These are phyloP conservation scores for Doris montereyensis DNA, from an alignment of 2,888 invertebrate genomes.

Conservation along the genomic window DNA sequence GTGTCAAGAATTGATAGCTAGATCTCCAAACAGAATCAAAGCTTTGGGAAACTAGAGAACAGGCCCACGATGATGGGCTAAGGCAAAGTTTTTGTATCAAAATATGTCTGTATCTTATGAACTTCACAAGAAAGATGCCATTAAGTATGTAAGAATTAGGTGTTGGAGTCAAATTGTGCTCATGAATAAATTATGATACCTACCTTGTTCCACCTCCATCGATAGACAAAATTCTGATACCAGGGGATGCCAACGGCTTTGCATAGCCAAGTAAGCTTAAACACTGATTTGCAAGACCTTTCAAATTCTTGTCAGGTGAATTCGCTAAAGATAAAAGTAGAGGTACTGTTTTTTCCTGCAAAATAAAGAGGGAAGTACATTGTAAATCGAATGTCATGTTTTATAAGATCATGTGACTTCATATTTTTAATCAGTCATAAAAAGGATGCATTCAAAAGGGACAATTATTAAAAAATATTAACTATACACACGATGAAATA, in stretches of 20 bases:
- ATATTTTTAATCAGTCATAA: background rate
- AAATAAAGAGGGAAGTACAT: slow-evolving; percentile 35
- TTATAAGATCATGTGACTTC: background rate
- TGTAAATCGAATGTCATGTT: background rate
- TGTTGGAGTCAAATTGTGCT: no score
- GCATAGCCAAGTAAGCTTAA: slow-evolving; percentile 82
- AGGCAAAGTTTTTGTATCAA: no score
- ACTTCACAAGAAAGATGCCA: no score
- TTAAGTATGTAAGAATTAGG: no score
- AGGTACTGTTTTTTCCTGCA: slow-evolving; percentile 81
- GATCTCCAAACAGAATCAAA: no score
- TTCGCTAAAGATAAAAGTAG: slow-evolving; percentile 77
- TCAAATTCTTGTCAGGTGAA: slow-evolving; percentile 47
- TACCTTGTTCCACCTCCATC: slow-evolving; percentile 90
- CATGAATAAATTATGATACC: no score
- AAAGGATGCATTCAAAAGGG: background rate
- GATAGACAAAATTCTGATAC: slow-evolving; percentile 86
- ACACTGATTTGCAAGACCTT: slow-evolving; percentile 73
- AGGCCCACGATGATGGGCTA: no score
- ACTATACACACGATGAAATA: no score
- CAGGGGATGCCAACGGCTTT: slow-evolving; percentile 80
- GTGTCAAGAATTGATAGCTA: no score
- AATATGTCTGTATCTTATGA: no score
- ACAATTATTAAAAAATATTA: background rate
- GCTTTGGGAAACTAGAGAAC: no score